Base-by-base conservation (phyloP, 2,113 vertebrate genomes). In the Phylloscopus trochilus region DNA sequence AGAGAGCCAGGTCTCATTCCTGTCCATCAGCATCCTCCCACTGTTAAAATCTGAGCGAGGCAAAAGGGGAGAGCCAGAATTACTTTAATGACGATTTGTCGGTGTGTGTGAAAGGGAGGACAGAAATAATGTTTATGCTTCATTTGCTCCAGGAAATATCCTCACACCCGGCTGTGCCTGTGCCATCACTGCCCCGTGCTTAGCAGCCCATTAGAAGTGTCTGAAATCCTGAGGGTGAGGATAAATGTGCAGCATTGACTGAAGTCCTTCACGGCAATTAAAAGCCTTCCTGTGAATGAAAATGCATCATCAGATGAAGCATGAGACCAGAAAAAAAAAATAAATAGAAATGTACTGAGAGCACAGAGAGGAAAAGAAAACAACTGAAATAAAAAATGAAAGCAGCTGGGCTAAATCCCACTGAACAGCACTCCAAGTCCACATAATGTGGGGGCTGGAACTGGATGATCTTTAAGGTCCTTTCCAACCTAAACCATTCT, bases 11-110 rank as follows among this genome's bases (percentile, higher is more conserved):
- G 96, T 96, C 33, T 73, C 87, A 2, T 97, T 98, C 87, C 74
- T 85, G 41, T 93, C 95, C 80, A 28, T 76, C 84, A 91, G 73
- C 97, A 97, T 96, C 86, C 92, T 96, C 73, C 52, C 52, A 7
- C 82, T 23, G 33, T 43, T 83, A 41, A 73, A 81, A 88, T 41
- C 96, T 97, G 87, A 26, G 89, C 10, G 19, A 70, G 22, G 39
- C 4, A 11, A 51, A n/a, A 83, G 15, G 18, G 9, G 11, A 6
- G 7, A 12, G 24, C 9, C 33, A 33, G 13, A 37, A 55, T 31
- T 62, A 3, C 58, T 79, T 77, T 6, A 31, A 39, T 20, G 31
- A 27, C 1, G 13, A 12, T 30, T 67, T 41, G 33, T 6, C 44
- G 13, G 43, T 39, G 37, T 39, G 58, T 46, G 15, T 8, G 37